Evolutionary conservation across 2,113 vertebrate genomes (phyloP), one percentile per base, ranked within the genome.

Genomic region (Pygoscelis antarcticus): DNA sequence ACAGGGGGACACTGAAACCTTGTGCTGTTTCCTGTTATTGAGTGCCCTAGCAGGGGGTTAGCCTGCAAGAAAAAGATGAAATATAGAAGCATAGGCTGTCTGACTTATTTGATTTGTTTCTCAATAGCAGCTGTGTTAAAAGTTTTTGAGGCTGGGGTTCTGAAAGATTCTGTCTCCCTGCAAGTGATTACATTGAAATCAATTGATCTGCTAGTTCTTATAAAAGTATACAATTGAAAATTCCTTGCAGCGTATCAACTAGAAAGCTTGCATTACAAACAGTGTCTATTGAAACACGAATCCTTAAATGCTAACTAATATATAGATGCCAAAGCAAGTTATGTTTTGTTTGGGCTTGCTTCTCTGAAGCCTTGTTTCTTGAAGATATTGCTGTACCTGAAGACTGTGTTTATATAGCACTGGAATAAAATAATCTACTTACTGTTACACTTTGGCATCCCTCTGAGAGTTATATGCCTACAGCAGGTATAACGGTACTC

Each of bases 61-160:
- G 96, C 49, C 69, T 93, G 71, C 51, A 74, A 91, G 60, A 78
- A 91, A 95, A 97, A 97, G 95, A 91, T 58, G 91, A 97, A 96
- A 95, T 93, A 47, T 14, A 96, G 96, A 92, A 76, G 95, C 93
- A 57, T 47, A 83, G 85, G 20, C 89, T 95, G 87, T 68, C 94
- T 96, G 95, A 91, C 94, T 97, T 96, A 96, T 25, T 97, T 96
- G 97, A 97, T 97, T 97, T 97, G 95, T 96, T 97, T 97, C 95
- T 97, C 83, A 90, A 94, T 96, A 97, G 90, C 92, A 85, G 93
- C 97, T 97, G 92, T 97, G 97, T 97, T 97, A 97, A 97, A 97
- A 97, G 95, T 97, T 98, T 95, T 72, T 76, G 71, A 86, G 93
- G 22, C 80, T 92, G 77, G 69, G 70, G 88, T 93, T 96, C 83